Conservation (phyloP, 2,888 invertebrate genomes). For the Micoletzkya japonica region DNA sequence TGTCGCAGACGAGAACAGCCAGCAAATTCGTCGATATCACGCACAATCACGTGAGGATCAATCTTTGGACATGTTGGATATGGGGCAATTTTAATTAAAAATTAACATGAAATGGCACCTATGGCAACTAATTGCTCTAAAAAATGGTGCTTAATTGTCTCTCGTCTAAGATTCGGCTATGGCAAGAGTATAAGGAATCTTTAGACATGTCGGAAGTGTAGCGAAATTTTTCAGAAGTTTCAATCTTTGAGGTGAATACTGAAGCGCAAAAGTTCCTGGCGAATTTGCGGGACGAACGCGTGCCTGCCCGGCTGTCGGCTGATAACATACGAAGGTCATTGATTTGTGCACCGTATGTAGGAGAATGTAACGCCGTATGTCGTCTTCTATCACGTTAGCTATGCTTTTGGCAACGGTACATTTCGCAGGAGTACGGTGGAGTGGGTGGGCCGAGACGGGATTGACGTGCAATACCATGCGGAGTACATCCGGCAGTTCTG, state of each 20-base stretch:
- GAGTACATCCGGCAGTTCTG: constrained; percentile 71
- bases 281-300: constrained; percentile 83
- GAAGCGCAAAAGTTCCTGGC: constrained; percentile 87
- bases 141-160: too few species aligned
- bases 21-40: constrained; percentile 92
- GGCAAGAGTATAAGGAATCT: too few species aligned
- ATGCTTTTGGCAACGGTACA: too few species aligned
- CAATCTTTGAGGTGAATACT: constrained; percentile 80
- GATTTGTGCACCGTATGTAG: not conserved
- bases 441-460: constrained; percentile 92
- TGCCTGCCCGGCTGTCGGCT: constrained; percentile 85
- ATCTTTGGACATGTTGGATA: not conserved
- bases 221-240: too few species aligned
- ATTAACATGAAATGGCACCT: too few species aligned
- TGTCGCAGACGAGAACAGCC: constrained; percentile 90
- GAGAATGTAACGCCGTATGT: too few species aligned
- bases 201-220: too few species aligned
- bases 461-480: constrained; percentile 79
- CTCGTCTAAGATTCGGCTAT: too few species aligned
- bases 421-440: constrained; percentile 77
- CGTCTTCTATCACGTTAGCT: too few species aligned
- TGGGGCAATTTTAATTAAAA: not conserved
- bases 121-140: too few species aligned
- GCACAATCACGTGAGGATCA: constrained; percentile 47
- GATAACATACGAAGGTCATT: constrained; percentile 81